Percentiles rank a stretch among this genome's conserved stretches.
Evolutionary conservation across 2,888 invertebrate genomes (phyloP).

Genomic region (Molanna angustata): DNA sequence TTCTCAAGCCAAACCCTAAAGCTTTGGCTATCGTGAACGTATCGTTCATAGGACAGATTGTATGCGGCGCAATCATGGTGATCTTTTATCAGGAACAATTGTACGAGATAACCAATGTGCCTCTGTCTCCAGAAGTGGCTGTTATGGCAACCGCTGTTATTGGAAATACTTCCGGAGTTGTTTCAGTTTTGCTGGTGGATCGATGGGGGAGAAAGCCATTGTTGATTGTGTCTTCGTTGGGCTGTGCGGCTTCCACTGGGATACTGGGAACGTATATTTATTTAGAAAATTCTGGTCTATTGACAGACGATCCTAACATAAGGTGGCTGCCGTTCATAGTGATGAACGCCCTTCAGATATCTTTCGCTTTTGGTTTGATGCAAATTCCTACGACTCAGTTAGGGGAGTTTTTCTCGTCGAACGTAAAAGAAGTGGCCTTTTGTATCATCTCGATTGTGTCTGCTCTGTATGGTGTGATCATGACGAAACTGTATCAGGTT

Average conservation of each 20-base stretch:
- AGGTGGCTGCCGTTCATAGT: slow-evolving; percentile 20
- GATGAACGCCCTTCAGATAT: slow-evolving; percentile 9
- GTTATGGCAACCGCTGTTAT: slow-evolving; percentile 17
- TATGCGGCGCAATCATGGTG: slow-evolving; percentile 18
- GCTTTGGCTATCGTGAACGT: slow-evolving; percentile 14
- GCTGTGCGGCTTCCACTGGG: slow-evolving; percentile 9
- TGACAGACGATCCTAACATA: slow-evolving; percentile 6
- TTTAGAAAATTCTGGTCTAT: slow-evolving; percentile 6
- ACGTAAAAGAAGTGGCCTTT: slow-evolving; percentile 21
- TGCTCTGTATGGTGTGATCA: slow-evolving; percentile 47
- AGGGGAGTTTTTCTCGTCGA: slow-evolving; percentile 22
- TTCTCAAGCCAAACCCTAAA: slow-evolving; percentile 18
- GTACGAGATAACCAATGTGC: slow-evolving; percentile 11
- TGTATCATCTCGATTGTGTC: slow-evolving; percentile 36
- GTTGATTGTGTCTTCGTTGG: slow-evolving; percentile 15
- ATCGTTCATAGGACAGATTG: slow-evolving; percentile 17
- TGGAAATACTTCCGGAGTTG: slow-evolving; percentile 8
- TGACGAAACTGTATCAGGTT: slow-evolving; percentile 51
- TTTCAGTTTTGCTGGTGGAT: slow-evolving; percentile 16
- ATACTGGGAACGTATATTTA: slow-evolving; percentile 13
- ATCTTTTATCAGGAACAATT: slow-evolving; percentile 23
- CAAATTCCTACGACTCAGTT: slow-evolving; percentile 23
- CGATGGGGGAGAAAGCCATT: slow-evolving; percentile 26
- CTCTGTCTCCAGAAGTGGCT: slow-evolving; percentile 19
- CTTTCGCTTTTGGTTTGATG: slow-evolving; percentile 16